Base-by-base conservation (phyloP, 2,888 invertebrate genomes). In the Andrena flavipes region DNA sequence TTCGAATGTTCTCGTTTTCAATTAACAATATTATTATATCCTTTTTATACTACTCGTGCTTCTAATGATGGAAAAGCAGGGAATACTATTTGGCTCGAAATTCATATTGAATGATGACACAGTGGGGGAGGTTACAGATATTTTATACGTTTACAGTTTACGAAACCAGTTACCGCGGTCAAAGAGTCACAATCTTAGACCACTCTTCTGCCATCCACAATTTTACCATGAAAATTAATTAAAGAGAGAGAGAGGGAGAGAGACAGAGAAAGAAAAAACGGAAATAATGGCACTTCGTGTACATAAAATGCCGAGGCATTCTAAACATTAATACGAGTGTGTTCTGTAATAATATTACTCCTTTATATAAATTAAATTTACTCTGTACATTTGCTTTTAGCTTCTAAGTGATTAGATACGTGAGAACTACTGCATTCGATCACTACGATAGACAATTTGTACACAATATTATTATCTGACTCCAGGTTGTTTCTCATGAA, bases 111-210 rank as follows among this genome's bases (percentile, higher is more conserved):
- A 78, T 68, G 60, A 33, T 49, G 51, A 62, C 48, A 76, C n/a
- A 71, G 70, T 63, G 63, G 49, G 60, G 59, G 67, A 84, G 56
- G 65, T 79, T 70, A 51, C 26, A 76, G 79, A 74, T 68, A 79
- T 84, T 85, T 85, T 84, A 69, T 84, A 84, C 56, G 4, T 79
- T 82, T 79, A 54, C 64, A 74, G 75, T 76, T 76, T 72, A 73
- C 49, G 48, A 80, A 71, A 49, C 10, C 63, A 77, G 29, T 69
- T 54, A 56, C 26, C 54, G 51, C 64, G 48, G 59, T 76, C 63
- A 60, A 73, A 76, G 65, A 69, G 65, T 84, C 56, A 33, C 62
- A 8, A 71, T 64, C 60, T 56, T 75, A 75, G 63, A 49, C 16
- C 62, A 29, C 63, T 64, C 6, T 69, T 70, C 74, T 69, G 60